These are phyloP conservation scores for Eonycteris spelaea DNA, from an alignment of 2,113 vertebrate species.

Conservation along the genomic window DNA sequence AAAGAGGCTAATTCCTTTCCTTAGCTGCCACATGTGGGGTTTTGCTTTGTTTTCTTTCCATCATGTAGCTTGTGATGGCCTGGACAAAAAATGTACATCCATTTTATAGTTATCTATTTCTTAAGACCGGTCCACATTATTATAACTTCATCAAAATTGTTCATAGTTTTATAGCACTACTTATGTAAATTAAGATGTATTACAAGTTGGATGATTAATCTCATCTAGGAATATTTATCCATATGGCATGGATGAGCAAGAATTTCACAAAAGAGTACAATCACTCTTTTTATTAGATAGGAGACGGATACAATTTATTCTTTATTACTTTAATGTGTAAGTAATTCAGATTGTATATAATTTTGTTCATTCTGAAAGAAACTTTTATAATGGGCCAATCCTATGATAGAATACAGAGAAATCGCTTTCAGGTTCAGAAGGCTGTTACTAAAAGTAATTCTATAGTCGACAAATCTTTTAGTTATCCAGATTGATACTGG, in stretches of 20 bases:
- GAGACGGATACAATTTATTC: neutral
- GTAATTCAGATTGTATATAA: neutral
- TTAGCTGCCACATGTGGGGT: neutral
- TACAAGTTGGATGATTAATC: conserved; percentile 39
- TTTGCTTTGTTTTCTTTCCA: conserved; percentile 6
- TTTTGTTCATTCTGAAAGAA: neutral
- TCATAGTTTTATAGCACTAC: neutral
- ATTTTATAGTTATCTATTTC: conserved; percentile 33
- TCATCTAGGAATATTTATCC: conserved; percentile 43
- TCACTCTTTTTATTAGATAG: neutral
- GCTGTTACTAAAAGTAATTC: neutral
- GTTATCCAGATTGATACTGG: neutral
- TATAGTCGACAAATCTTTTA: neutral
- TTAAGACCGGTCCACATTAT: conserved; percentile 10
- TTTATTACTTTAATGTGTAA: neutral
- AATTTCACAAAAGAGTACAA: conserved; percentile 3
- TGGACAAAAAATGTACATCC: neutral
- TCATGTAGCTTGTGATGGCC: neutral
- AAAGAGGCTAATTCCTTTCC: conserved; percentile 64
- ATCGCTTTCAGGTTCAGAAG: neutral
- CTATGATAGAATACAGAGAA: neutral
- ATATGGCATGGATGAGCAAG: conserved; percentile 39
- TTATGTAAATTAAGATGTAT: conserved; percentile 21
- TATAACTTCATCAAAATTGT: neutral
- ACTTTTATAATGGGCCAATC: neutral